Percentiles rank a stretch among this genome's conserved stretches.
phyloP scores from a whole-genome alignment of 2,797 vertebrate species.

The Cirrhinus molitorella region DNA sequence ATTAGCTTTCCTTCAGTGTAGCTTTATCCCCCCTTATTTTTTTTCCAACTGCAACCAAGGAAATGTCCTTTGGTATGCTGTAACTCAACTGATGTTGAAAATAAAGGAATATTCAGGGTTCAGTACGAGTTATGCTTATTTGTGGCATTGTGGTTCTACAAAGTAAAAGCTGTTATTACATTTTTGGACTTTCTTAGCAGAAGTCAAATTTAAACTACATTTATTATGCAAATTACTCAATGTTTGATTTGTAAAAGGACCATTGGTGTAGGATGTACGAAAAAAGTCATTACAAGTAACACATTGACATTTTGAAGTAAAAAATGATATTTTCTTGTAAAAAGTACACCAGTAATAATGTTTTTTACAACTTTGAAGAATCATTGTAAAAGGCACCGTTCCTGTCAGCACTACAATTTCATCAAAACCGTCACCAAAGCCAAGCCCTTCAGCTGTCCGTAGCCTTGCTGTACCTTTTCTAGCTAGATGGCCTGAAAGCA shows the following conservation, averaged over 20 bases:
- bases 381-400: too few relatives aligned
- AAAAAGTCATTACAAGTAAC: not conserved
- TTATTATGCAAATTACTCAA: not conserved
- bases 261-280: not conserved
- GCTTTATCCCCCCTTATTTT: not conserved
- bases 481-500: constrained; percentile 23
- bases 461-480: constrained; percentile 7
- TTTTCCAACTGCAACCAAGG: constrained; percentile 36
- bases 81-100: constrained; percentile 64
- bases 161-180: not conserved
- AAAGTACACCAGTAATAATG: not conserved
- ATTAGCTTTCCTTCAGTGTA: constrained; percentile 57
- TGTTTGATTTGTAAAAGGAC: not conserved
- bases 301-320: too few relatives aligned
- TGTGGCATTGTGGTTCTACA: constrained; percentile 44
- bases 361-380: not conserved
- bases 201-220: not conserved
- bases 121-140: constrained; percentile 41
- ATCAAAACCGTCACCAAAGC: not conserved
- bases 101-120: constrained; percentile 64
- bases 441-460: constrained; percentile 29
- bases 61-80: constrained; percentile 63
- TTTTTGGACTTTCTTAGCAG: not conserved
- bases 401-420: not conserved
- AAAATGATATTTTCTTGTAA: not conserved